Percentiles rank a stretch among this genome's conserved stretches.
Evolutionary conservation across 1,140 invertebrate genomes (phyloP).

Genomic region (Mizuhopecten yessoensis): DNA sequence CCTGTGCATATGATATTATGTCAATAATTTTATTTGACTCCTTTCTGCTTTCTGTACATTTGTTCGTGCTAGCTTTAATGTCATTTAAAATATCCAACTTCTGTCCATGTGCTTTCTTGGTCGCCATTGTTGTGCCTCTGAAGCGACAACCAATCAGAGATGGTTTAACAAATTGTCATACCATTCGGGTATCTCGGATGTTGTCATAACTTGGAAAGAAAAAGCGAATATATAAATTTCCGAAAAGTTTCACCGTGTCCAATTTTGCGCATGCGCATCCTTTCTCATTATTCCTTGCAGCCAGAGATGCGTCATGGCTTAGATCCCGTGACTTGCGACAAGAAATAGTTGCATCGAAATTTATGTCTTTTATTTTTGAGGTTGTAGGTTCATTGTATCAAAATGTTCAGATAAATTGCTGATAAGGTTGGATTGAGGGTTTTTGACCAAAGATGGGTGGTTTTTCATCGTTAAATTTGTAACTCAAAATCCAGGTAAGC

Average conservation of each 20-base stretch:
- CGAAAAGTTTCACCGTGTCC: slow-evolving; percentile 16
- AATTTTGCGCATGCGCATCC: slow-evolving; percentile 49
- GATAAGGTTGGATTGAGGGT: slow-evolving; percentile 80
- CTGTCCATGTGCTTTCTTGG: slow-evolving; percentile 51
- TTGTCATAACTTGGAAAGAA: not conserved
- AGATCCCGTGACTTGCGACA: slow-evolving; percentile 41
- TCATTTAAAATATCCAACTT: slow-evolving; percentile 46
- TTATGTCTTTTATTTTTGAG: slow-evolving; percentile 56
- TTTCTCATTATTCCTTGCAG: not conserved
- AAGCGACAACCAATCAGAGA: not conserved
- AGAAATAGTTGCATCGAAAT: slow-evolving; percentile 50
- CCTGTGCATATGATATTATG: slow-evolving; percentile 71
- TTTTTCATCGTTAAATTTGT: slow-evolving; percentile 75
- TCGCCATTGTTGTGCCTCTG: slow-evolving; percentile 48
- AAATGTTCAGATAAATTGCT: slow-evolving; percentile 79
- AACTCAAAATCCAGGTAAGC: slow-evolving; percentile 75
- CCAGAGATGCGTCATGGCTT: slow-evolving; percentile 52
- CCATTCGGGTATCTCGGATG: not conserved
- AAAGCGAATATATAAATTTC: slow-evolving; percentile 25
- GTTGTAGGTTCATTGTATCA: slow-evolving; percentile 58
- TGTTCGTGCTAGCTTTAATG: slow-evolving; percentile 66
- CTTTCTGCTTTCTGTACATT: slow-evolving; percentile 69
- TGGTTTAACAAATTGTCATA: not conserved
- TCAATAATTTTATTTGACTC: slow-evolving; percentile 75
- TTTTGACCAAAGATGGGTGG: slow-evolving; percentile 78